These are phyloP conservation scores for Mamestra configurata DNA, from an alignment of 1,140 invertebrate genomes.

Conservation along the genomic window DNA sequence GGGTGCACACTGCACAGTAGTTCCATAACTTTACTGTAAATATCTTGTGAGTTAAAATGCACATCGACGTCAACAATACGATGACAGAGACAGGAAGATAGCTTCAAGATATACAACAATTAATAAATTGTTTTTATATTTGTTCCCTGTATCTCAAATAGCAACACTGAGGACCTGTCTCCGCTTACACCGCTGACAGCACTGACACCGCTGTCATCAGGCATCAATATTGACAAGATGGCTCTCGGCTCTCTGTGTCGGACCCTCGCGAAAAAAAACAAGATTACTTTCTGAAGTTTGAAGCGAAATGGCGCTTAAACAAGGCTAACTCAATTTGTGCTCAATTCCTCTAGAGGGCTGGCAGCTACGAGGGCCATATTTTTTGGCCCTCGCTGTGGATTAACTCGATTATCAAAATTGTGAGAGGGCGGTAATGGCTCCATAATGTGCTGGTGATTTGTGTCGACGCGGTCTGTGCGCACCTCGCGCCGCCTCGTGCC, in stretches of 20 bases:
- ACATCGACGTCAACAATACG: too few species aligned
- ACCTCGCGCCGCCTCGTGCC: background rate
- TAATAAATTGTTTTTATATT: too few species aligned
- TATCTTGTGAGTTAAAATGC: too few species aligned
- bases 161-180: too few species aligned
- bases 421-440: conserved; percentile 59
- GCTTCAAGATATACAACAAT: too few species aligned
- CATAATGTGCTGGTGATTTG: conserved; percentile 60
- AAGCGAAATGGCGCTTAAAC: conserved; percentile 68
- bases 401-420: conserved; percentile 73
- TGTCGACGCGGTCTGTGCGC: background rate
- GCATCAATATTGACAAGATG: background rate
- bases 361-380: conserved; percentile 54
- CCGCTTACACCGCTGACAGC: background rate
- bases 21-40: too few species aligned
- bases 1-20: too few species aligned
- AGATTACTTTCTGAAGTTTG: conserved; percentile 75
- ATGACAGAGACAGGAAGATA: too few species aligned
- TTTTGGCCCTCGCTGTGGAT: conserved; percentile 56
- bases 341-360: conserved; percentile 56
- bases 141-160: too few species aligned
- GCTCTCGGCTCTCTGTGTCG: too few species aligned
- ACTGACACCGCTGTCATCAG: background rate
- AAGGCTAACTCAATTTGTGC: conserved; percentile 69
- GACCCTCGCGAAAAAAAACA: conserved; percentile 61